phyloP scores from a whole-genome alignment of 2,888 invertebrate species.

The Oxyteleia sp. region DNA sequence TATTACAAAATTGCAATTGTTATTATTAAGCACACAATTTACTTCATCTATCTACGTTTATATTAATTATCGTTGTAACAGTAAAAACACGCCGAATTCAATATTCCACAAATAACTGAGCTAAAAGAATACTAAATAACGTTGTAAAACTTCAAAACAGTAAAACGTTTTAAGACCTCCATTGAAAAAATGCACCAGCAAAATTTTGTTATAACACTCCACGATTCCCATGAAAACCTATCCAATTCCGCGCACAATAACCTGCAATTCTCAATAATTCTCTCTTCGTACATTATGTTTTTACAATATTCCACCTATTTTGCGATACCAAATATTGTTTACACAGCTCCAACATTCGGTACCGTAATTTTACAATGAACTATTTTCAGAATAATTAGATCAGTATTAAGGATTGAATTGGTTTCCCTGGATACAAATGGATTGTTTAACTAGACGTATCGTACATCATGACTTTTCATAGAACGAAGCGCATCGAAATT shows the following conservation, averaged over 20 bases:
- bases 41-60: not conserved
- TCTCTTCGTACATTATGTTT: constrained; percentile 38
- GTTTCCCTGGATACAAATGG: constrained; percentile 55
- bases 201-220: constrained; percentile 34
- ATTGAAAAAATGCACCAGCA: constrained; percentile 1
- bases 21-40: no score
- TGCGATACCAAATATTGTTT: constrained; percentile 43
- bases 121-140: not conserved
- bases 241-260: constrained; percentile 21
- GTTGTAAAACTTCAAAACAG: not conserved
- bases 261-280: constrained; percentile 36
- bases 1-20: no score
- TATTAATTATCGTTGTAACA: not conserved
- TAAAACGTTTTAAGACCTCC: not conserved
- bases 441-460: constrained; percentile 45
- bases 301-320: constrained; percentile 47
- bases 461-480: constrained; percentile 52
- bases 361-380: constrained; percentile 55
- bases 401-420: constrained; percentile 57
- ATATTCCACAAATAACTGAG: not conserved
- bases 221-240: constrained; percentile 30
- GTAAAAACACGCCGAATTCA: not conserved
- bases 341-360: constrained; percentile 23
- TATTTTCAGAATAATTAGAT: constrained; percentile 60
- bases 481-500: constrained; percentile 31